phyloP scores from a whole-genome alignment of 2,888 invertebrate species.

The Ganaspis brasiliensis region DNA sequence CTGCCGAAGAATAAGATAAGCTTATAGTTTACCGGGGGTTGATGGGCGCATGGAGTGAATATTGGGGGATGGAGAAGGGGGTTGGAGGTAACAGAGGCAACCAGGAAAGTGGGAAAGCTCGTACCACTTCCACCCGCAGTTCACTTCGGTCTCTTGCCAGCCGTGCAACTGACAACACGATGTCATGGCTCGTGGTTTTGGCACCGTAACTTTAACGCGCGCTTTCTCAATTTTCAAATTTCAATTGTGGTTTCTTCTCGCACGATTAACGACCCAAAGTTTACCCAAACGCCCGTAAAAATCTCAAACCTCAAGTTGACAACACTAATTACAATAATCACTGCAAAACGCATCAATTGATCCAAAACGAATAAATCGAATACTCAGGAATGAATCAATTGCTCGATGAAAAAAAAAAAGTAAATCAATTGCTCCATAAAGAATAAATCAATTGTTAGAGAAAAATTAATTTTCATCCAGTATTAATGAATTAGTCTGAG shows the following conservation, averaged over 20 bases:
- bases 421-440: too few relatives aligned
- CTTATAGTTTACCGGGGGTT: slow-evolving; percentile 9
- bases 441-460: too few relatives aligned
- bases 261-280: background rate
- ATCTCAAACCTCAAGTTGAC: too few relatives aligned
- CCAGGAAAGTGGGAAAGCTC: slow-evolving; percentile 74
- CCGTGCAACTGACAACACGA: slow-evolving; percentile 69
- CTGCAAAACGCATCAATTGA: too few relatives aligned
- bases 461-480: too few relatives aligned
- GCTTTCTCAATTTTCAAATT: slow-evolving; percentile 31
- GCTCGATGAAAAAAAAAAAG: background rate
- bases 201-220: slow-evolving; percentile 33
- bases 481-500: too few relatives aligned
- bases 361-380: slow-evolving; percentile 2
- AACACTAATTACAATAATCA: too few relatives aligned
- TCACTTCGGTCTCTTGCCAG: slow-evolving; percentile 74
- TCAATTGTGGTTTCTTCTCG: background rate
- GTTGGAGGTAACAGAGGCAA: slow-evolving; percentile 33
- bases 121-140: slow-evolving; percentile 69
- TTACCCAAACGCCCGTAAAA: background rate
- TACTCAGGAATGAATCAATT: background rate
- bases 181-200: slow-evolving; percentile 58
- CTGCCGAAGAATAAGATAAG: slow-evolving; percentile 26
- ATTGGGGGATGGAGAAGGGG: slow-evolving; percentile 26
- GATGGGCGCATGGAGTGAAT: slow-evolving; percentile 21